Evolutionary conservation across 2,113 vertebrate genomes (phyloP).

Genomic region (Pelvicachromis taeniatus): DNA sequence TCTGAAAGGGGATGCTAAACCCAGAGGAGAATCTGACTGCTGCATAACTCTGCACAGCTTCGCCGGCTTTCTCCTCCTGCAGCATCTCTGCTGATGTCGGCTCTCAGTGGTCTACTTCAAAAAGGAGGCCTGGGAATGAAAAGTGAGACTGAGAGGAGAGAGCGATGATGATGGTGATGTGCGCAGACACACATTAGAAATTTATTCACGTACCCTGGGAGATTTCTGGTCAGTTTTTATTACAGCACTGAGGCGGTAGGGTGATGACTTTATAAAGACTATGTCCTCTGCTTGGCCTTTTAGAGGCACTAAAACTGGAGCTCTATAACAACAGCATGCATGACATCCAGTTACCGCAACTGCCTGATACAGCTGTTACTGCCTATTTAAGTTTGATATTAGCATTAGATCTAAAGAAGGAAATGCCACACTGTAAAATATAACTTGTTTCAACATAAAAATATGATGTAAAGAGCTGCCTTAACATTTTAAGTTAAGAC

Average conservation of each 20-base stretch:
- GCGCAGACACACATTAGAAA: background rate
- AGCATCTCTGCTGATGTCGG: background rate
- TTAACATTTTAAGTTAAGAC: too few species aligned
- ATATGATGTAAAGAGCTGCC: too few species aligned
- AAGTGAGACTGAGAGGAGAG: background rate
- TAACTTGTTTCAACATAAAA: too few species aligned
- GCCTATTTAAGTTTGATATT: background rate
- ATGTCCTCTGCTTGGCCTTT: background rate
- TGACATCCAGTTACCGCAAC: background rate
- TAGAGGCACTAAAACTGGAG: background rate
- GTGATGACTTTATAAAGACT: background rate
- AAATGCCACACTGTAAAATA: background rate
- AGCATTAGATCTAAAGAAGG: background rate
- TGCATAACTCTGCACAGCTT: background rate
- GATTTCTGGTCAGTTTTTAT: background rate
- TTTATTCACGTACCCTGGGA: background rate
- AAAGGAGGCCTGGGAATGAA: background rate
- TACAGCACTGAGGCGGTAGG: background rate
- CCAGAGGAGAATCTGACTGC: background rate
- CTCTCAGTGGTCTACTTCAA: conserved; percentile 5
- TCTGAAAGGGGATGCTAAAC: background rate
- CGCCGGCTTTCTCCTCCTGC: background rate
- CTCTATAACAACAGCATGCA: background rate
- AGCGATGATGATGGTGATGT: background rate
- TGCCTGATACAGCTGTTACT: background rate